Base-by-base conservation (phyloP, 2,113 vertebrate species). In the Limanda limanda region DNA sequence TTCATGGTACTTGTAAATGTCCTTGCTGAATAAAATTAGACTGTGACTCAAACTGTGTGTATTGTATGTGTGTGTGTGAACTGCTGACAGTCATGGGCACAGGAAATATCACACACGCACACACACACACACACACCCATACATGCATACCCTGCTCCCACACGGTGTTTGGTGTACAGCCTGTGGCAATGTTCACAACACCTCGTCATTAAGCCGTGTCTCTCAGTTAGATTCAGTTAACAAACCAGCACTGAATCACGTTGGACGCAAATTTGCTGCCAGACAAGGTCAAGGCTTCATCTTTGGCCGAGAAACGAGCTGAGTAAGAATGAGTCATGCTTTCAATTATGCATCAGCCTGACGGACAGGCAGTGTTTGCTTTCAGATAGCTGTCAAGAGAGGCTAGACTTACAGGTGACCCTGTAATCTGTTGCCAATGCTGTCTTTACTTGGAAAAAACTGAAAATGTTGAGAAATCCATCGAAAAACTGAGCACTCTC, bases 11-110 rank as follows among this genome's bases (percentile, higher is more conserved):
- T 90, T 86, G 83, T 81, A 78, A 88, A 86, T 90, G 86, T 91
- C 86, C 85, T 87, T 82, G 79, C 70, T 88, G 79, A 87, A 89
- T 87, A 83, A 86, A 87, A 89, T 87, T 74, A 89, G 78, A 86
- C 64, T 77, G 40, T 70, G 68, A 84, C 82, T 89, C 71, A 85
- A 76, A 79, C 55, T 69, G 60, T 60, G 72, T 75, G 72, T 61
- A 66, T 15, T 60, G 64, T 67, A 4, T 68, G 66, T 57, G 56
- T 63, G 74, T 74, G 74, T 60, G 65, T 74, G 65, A 61, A 21
- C 71, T 37, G 24, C 74, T 70, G 60, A 77, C 20, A 71, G 21
- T 69, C 10, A 7, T 8, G 35, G 27, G 11, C 25, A 60, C 8
- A 51, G 45, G 56, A 84, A 66, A 35, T 0, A 71, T 72, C 66